phyloP scores from a whole-genome alignment of 2,113 vertebrate species.

The Merops nubicus region DNA sequence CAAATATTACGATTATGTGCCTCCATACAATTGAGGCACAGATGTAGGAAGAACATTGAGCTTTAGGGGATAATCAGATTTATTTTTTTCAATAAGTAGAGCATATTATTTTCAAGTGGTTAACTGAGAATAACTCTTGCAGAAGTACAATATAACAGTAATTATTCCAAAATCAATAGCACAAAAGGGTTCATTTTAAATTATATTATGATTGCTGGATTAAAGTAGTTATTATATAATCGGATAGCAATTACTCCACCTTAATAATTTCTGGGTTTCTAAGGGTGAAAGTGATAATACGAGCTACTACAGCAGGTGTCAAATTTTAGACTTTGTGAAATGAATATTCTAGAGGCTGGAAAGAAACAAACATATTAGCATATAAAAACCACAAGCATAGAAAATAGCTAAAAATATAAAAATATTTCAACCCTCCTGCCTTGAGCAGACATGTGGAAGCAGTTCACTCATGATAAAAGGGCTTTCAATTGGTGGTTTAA shows the following conservation, averaged over 20 bases:
- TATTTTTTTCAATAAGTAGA: conserved; percentile 52
- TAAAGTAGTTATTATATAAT: conserved; percentile 53
- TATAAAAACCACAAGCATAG: conserved; percentile 44
- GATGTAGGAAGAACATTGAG: conserved; percentile 36
- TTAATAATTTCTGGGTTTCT: conserved; percentile 61
- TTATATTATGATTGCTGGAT: conserved; percentile 61
- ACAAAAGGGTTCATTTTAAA: conserved; percentile 68
- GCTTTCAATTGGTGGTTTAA: fast-evolving
- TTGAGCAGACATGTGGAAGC: neutral
- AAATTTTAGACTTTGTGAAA: conserved; percentile 35
- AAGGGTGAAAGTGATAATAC: conserved; percentile 50
- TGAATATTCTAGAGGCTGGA: conserved; percentile 27
- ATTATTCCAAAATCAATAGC: conserved; percentile 65
- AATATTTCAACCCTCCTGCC: neutral
- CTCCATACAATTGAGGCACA: conserved; percentile 13
- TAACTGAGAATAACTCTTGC: conserved; percentile 62
- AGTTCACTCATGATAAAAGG: neutral
- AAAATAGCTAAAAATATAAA: conserved; percentile 31
- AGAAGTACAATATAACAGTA: conserved; percentile 60
- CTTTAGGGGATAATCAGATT: conserved; percentile 44
- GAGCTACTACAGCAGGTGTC: conserved; percentile 30
- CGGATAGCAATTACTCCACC: conserved; percentile 56
- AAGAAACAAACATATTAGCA: conserved; percentile 59
- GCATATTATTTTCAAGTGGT: conserved; percentile 63
- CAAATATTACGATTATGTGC: neutral